Base-by-base conservation (phyloP, 1,140 invertebrate species). In the Argopecten irradians region DNA sequence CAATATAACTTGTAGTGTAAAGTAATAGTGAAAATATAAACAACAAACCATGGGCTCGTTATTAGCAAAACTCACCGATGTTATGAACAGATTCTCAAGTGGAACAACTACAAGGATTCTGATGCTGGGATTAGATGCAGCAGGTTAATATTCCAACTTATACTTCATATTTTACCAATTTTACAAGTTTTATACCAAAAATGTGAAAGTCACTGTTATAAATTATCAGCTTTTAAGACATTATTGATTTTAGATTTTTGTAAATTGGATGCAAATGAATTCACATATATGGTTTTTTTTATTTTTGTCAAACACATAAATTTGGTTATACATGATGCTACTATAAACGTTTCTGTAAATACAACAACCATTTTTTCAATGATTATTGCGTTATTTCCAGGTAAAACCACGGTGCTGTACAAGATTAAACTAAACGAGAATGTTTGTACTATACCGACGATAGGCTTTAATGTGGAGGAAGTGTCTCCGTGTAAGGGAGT, bases 351-450 rank as follows among this genome's bases (percentile, higher is more conserved):
- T n/a, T n/a, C n/a, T n/a, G n/a, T n/a, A n/a, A n/a, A n/a, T n/a
- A n/a, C n/a, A n/a, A n/a, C 5, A 39, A 39, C 36, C 13, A 39
- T 39, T 8, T 39, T 39, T 39, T 13, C 5, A 39, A 39, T 39
- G 36, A 8, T 85, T 34, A 82, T 3, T 85, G 43, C 82, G 32
- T 88, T 82, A 35, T 32, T 86, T 43, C 3, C n/a, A 90, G 91
- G 91, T 14, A 92, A 93, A 86, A 94, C 93, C 22, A 99, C 98
- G 96, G 99, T 99, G 96, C 97, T 99, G 96, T 99, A 99, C 97
- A 99, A 99, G 97, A 97, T 99, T 95, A 99, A 99, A 97, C 97
- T 99, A 97, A 98, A 98, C 82, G 92, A 94, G 85, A 91, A 43
- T 82, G 90, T 71, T 0, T 95, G 7, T 35, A 94, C 93, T 3